Conservation (phyloP, 2,888 invertebrate genomes). For the Dynastes tityus region DNA sequence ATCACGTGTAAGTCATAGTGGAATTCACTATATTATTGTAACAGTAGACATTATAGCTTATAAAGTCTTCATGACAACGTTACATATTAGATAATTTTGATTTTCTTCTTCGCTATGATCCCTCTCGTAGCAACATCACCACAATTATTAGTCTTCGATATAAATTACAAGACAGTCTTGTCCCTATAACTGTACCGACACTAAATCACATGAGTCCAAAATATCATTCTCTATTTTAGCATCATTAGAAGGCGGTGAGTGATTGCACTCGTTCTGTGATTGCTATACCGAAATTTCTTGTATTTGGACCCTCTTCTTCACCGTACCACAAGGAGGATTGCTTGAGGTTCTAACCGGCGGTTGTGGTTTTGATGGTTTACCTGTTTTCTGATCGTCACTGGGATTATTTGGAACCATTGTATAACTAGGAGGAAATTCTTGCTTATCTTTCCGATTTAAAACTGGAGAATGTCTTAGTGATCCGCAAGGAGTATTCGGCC, state of each 20-base stretch:
- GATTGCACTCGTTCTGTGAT: conserved; percentile 61
- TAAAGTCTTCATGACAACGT: too few relatives aligned
- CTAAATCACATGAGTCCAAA: conserved; percentile 66
- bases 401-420: conserved; percentile 70
- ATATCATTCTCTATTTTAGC: conserved; percentile 63
- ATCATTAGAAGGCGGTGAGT: conserved; percentile 59
- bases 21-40: not conserved
- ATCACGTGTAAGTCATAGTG: conserved; percentile 5
- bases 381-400: conserved; percentile 62
- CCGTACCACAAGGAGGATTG: conserved; percentile 72
- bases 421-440: conserved; percentile 72
- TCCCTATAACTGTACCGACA: conserved; percentile 68
- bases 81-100: not conserved
- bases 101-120: conserved; percentile 1
- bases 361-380: conserved; percentile 66
- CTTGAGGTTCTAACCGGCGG: conserved; percentile 69
- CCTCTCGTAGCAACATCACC: not conserved
- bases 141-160: conserved; percentile 57
- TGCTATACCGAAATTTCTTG: conserved; percentile 86
- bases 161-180: conserved; percentile 62
- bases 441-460: conserved; percentile 63
- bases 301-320: conserved; percentile 86
- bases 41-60: not conserved
- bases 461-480: conserved; percentile 67
- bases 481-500: conserved; percentile 69